phyloP scores from a whole-genome alignment of 2,797 vertebrate species.

The Gadopsis bispinosus region DNA sequence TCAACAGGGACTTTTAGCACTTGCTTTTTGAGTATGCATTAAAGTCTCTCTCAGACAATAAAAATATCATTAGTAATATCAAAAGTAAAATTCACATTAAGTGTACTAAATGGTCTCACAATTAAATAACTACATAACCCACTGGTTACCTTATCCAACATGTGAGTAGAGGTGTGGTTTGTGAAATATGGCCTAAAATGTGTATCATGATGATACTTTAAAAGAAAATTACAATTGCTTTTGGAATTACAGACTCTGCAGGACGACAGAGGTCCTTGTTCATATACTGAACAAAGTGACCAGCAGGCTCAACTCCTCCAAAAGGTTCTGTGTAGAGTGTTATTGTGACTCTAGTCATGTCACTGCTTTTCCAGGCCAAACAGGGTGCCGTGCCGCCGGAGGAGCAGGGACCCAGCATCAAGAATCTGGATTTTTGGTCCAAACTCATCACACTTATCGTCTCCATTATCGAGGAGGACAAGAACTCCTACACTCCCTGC shows the following conservation, averaged over 20 bases:
- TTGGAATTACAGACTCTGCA: background rate
- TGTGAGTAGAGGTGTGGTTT: background rate
- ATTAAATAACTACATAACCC: background rate
- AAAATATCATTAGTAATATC: too few species aligned
- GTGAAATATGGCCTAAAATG: background rate
- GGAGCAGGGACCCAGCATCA: conserved; percentile 98
- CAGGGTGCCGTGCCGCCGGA: conserved; percentile 95
- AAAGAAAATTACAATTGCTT: background rate
- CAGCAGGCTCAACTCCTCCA: background rate
- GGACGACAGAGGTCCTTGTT: background rate
- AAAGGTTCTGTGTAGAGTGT: background rate
- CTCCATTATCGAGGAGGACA: conserved; percentile 98
- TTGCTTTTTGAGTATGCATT: conserved; percentile 68
- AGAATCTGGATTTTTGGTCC: conserved; percentile 99
- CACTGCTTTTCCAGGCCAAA: conserved; percentile 86
- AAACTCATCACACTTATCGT: conserved; percentile 99
- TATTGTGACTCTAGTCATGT: conserved; percentile 4
- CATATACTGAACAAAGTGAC: background rate
- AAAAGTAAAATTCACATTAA: conserved; percentile 4
- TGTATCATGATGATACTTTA: background rate
- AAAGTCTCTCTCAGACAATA: conserved; percentile 16
- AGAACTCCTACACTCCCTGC: conserved; percentile 98
- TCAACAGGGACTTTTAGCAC: conserved; percentile 52
- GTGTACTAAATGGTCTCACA: background rate
- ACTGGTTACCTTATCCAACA: background rate